Evolutionary conservation across 1,140 invertebrate species (phyloP), one percentile per base, ranked within the genome.

Genomic region (Chlorops oryzae): DNA sequence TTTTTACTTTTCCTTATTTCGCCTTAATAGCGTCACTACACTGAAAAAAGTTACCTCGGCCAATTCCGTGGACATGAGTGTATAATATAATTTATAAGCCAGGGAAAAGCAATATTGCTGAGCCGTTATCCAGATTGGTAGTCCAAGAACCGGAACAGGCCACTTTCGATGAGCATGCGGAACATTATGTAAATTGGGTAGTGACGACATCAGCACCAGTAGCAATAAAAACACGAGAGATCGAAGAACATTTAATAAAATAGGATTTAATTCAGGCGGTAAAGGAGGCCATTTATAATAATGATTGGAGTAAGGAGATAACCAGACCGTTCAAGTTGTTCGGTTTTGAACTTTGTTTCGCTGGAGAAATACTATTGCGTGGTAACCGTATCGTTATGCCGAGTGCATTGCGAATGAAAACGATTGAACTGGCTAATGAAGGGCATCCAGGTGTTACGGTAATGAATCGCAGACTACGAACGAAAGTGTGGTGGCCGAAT

Each of bases 401-500:
- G 3, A 17, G 28, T 21, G 32, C 32, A 9, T 34, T 70, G 20
- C 28, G 52, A 42, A 27, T 51, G 2, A 17, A 38, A 51, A 54
- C 60, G 7, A 35, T 72, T 37, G 41, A 63, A 35, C 32, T 59
- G 20, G 62, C 61, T 6, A 70, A 69, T 52, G 64, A 69, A 53
- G 61, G 57, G 13, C 68, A 72, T 45, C 52, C 56, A 13, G 65
- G 68, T 6, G 59, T 63, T 2, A 51, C 52, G 17, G 41, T 51
- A 41, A 73, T 65, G 50, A 73, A 72, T 44, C 39, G 52, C 27
- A 47, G 59, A 15, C 38, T 71, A 35, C 32, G 67, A 38, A 49
- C 56, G 42, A 73, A 73, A 53, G 63, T 74, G 9, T 73, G 73
- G 71, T 75, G 62, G 56, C 57, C 60, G 24, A 41, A 45, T 18